A percentile compares a stretch with the other conserved stretches of the same genome.
phyloP scores from a whole-genome alignment of 2,113 vertebrate species.

The Leucopsar rothschildi region DNA sequence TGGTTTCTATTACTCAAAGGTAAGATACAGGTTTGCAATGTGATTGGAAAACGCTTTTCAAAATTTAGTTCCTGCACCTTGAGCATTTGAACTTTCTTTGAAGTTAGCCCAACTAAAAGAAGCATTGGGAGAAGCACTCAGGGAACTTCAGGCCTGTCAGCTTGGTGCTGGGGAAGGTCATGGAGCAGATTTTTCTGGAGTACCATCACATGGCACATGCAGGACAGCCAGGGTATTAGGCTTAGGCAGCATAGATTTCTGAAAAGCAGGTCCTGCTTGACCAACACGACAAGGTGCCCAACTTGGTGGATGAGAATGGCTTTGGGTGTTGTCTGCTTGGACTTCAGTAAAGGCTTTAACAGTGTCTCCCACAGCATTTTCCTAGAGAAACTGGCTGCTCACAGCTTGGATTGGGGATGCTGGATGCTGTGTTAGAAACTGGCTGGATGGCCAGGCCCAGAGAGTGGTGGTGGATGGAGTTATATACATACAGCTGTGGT shows the following conservation, averaged over 20 bases:
- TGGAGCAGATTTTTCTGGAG: neutral
- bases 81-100: neutral
- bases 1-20: neutral
- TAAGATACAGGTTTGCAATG: neutral
- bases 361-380: neutral
- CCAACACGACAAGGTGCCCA: neutral
- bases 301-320: neutral
- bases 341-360: neutral
- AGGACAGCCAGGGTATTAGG: neutral
- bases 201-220: neutral
- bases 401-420: fast-evolving
- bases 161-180: neutral
- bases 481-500: neutral
- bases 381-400: neutral
- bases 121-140: fast-evolving
- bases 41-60: neutral
- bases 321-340: neutral
- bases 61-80: neutral
- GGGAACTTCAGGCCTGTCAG: neutral
- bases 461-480: too few species aligned
- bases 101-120: neutral
- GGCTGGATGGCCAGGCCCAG: too few species aligned
- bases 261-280: neutral
- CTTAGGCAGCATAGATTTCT: neutral
- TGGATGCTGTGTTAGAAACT: neutral